Conservation (phyloP, 2,113 vertebrate species). For the Hippolais icterina region DNA sequence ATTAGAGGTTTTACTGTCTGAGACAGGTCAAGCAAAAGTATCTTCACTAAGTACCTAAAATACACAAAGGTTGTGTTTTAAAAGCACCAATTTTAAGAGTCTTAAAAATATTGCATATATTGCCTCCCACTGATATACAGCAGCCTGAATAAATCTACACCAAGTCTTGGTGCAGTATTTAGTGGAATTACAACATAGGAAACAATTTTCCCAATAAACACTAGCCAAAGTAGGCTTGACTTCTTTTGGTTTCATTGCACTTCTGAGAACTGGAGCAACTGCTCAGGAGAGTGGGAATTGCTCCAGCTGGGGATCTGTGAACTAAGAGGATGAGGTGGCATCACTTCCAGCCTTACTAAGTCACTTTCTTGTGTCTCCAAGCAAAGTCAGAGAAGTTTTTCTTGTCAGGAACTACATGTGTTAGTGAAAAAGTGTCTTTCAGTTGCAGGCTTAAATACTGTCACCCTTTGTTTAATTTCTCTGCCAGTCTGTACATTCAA, state of each 20-base stretch:
- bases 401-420: neutral
- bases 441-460: neutral
- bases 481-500: neutral
- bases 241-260: neutral
- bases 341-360: neutral
- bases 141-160: neutral
- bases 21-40: neutral
- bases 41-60: neutral
- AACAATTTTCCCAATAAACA: neutral
- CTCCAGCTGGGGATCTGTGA: neutral
- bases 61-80: neutral
- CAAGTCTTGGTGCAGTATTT: neutral
- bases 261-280: neutral
- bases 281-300: neutral
- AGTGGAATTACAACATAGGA: neutral
- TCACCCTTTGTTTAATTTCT: neutral
- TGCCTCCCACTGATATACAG: neutral
- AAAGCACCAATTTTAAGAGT: neutral
- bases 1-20: neutral
- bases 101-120: neutral
- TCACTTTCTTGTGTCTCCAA: neutral
- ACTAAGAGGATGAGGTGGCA: neutral
- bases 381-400: neutral
- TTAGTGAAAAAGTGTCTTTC: neutral
- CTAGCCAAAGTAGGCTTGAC: neutral